phyloP scores from a whole-genome alignment of 2,888 invertebrate genomes.

The Acrocera orbiculus region DNA sequence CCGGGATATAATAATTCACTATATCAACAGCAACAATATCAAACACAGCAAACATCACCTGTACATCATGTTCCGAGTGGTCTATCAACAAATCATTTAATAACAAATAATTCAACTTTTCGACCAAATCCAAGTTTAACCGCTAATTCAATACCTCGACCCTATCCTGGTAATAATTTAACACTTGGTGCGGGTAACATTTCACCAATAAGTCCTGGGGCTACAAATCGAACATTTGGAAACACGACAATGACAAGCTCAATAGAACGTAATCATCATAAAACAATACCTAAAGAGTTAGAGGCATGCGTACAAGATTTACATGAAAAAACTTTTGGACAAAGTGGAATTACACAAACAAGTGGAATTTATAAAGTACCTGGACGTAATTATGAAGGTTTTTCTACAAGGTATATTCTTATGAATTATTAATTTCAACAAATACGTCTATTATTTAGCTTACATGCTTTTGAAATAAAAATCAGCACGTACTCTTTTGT shows the following conservation, averaged over 20 bases:
- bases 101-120: slow-evolving; percentile 19
- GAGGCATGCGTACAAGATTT: slow-evolving; percentile 31
- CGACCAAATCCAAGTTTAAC: slow-evolving; percentile 31
- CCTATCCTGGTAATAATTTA: slow-evolving; percentile 26
- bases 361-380: slow-evolving; percentile 19
- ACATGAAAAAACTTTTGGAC: slow-evolving; percentile 31
- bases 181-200: slow-evolving; percentile 9
- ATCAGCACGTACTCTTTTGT: too few species aligned
- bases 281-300: slow-evolving; percentile 16
- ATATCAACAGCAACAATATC: slow-evolving; percentile 5
- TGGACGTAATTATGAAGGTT: slow-evolving; percentile 44
- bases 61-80: slow-evolving; percentile 22
- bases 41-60: slow-evolving; percentile 19
- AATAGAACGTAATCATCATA: slow-evolving; percentile 20
- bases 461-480: too few species aligned
- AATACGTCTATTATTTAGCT: too few species aligned
- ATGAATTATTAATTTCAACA: too few species aligned
- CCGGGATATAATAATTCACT: slow-evolving; percentile 19
- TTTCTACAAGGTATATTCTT: slow-evolving; percentile 41
- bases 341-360: slow-evolving; percentile 25
- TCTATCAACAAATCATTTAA: slow-evolving; percentile 5
- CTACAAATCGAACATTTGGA: slow-evolving; percentile 10
- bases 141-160: slow-evolving; percentile 30
- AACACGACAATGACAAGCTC: slow-evolving; percentile 7
- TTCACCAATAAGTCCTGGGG: slow-evolving; percentile 10